Conservation (phyloP, 2,797 vertebrate genomes). For the Eptatretus atami region DNA sequence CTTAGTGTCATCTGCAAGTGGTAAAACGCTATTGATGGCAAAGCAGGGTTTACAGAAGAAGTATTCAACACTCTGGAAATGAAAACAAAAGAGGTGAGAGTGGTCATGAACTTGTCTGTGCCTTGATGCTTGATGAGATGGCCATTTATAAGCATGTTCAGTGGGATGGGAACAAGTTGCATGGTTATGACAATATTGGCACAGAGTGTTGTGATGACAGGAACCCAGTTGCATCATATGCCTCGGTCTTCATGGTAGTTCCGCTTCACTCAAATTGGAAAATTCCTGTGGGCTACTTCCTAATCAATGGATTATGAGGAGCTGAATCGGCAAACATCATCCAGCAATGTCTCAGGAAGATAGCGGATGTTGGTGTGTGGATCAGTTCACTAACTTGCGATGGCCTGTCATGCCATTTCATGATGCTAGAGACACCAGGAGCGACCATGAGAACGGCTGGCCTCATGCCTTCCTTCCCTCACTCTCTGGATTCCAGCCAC, state of each 20-base stretch:
- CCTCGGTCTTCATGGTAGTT: neutral
- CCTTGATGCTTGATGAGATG: no score
- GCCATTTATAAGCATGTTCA: no score
- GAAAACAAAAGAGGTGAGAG: no score
- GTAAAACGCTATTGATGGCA: no score
- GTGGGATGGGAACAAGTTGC: no score
- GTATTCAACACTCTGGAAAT: no score
- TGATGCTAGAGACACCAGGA: slow-evolving; percentile 5
- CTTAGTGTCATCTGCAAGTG: no score
- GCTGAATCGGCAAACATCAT: slow-evolving; percentile 8
- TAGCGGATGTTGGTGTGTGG: slow-evolving; percentile 5
- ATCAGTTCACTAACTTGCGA: slow-evolving; percentile 8
- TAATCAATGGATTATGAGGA: slow-evolving; percentile 2
- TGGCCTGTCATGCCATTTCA: slow-evolving; percentile 1
- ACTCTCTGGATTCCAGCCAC: slow-evolving; percentile 4
- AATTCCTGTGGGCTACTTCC: slow-evolving; percentile 9
- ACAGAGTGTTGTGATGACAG: no score
- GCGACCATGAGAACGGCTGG: neutral
- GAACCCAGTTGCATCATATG: no score
- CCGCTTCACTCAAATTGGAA: slow-evolving; percentile 6
- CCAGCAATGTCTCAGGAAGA: slow-evolving; percentile 6
- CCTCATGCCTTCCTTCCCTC: neutral
- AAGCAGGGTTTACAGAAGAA: no score
- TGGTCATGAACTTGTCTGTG: no score
- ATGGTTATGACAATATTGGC: no score